Base-by-base conservation (phyloP, 2,113 vertebrate genomes). In the Chascanopsetta lugubris region DNA sequence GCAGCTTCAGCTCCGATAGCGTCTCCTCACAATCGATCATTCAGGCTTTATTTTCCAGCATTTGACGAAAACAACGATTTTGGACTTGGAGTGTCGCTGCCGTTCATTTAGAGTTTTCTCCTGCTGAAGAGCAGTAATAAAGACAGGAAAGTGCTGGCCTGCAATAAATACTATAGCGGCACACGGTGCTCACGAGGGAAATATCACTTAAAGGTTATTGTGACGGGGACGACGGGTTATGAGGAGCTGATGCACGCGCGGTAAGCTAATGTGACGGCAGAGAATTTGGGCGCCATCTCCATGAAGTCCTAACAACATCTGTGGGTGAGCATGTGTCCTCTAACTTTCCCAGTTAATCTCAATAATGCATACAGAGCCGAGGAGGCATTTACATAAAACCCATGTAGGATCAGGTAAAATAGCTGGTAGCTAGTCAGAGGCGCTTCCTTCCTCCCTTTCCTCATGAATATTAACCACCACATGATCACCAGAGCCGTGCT, bases 391-490 rank as follows among this genome's bases (percentile, higher is more conserved):
- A 59, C 80, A 85, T 87, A 77, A 81, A 82, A 70, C 58, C 70
- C 47, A 66, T 79, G 75, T 78, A 63, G 70, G 62, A 74, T 69
- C 68, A 79, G 77, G 75, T 87, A 65, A 71, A 76, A 75, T 70
- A 59, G 78, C 75, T 72, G 61, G 29, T 61, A 67, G 85, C 55
- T 75, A 80, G 60, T 49, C 50, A 27, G 48, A 42, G 32, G 22
- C 59, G 56, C 53, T 32, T 36, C 21, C n/a, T 59, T 47, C 25
- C 3, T 30, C 51, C 69, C 61, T 36, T 38, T 38, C 29, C 70
- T 85, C 49, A 87, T 86, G 69, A 81, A 88, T 87, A 88, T 89
- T 80, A 79, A 90, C 79, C 22, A 38, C 54, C 5, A 61, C 54
- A 70, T 77, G 65, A 84, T 82, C 72, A 51, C 26, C 43, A 60